Conservation (phyloP, 2,113 vertebrate genomes). For the Turnix velox region DNA sequence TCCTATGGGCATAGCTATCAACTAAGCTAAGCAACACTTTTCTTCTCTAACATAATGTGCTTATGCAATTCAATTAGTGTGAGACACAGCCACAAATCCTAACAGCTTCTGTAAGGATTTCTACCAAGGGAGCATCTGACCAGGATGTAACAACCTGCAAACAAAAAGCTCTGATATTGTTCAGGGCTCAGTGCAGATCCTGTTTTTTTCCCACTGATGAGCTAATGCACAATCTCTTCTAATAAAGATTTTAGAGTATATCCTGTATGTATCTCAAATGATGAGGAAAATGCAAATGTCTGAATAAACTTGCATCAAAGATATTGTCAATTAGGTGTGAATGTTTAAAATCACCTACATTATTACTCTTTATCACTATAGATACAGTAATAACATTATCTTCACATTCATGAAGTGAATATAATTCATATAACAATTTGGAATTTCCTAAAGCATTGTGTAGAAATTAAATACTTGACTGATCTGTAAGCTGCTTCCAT, state of each 20-base stretch:
- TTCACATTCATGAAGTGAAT: not conserved
- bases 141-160: not conserved
- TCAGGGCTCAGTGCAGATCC: not conserved
- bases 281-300: not conserved
- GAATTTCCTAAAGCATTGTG: not conserved
- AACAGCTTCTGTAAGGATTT: not conserved
- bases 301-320: not conserved
- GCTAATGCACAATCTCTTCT: not conserved
- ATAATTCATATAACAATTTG: not conserved
- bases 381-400: not conserved
- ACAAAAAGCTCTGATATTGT: not conserved
- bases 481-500: not conserved
- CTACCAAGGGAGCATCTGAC: not conserved
- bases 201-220: not conserved
- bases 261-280: not conserved
- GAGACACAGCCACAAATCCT: not conserved
- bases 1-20: not conserved
- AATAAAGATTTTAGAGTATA: not conserved
- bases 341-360: not conserved
- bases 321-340: not conserved
- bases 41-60: not conserved
- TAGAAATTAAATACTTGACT: not conserved
- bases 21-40: not conserved
- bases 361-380: not conserved
- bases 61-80: not conserved